Evolutionary conservation across 2,113 vertebrate genomes (phyloP).

Genomic region (Lagopus leucura): DNA sequence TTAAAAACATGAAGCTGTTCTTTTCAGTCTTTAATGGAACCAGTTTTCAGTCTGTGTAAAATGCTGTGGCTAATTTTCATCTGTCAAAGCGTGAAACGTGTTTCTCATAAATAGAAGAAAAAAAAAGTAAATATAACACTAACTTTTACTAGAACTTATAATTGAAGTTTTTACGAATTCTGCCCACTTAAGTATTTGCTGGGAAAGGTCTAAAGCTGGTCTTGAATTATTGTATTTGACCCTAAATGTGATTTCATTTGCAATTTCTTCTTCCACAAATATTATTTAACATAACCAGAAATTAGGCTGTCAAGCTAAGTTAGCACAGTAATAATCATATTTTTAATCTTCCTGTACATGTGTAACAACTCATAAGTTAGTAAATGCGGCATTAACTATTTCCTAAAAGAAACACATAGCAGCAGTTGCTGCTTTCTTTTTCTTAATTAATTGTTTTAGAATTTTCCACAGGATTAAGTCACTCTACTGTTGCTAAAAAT

Average conservation of each 20-base stretch:
- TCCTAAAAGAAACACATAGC: neutral
- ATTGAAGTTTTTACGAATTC: constrained; percentile 53
- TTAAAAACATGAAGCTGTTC: neutral
- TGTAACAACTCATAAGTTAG: neutral
- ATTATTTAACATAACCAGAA: neutral
- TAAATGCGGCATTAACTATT: neutral
- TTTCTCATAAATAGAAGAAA: constrained; percentile 1
- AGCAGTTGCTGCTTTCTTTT: neutral
- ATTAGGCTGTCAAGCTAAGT: neutral
- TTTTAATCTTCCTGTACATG: neutral
- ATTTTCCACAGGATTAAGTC: neutral
- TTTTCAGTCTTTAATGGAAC: neutral
- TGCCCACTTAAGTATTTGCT: constrained; percentile 14
- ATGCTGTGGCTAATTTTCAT: constrained; percentile 20
- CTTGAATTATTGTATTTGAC: constrained; percentile 29
- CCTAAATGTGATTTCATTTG: constrained; percentile 50
- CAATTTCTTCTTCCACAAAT: constrained; percentile 9
- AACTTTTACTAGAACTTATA: constrained; percentile 18
- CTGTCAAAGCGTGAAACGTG: constrained; percentile 44
- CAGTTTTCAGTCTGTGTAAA: neutral
- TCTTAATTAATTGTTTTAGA: neutral
- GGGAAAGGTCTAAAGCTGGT: neutral
- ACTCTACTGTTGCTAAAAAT: neutral
- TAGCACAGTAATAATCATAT: neutral
- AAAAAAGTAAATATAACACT: constrained; percentile 31